Evolutionary conservation across 2,113 vertebrate species (phyloP).

Genomic region (Hoplias malabaricus): DNA sequence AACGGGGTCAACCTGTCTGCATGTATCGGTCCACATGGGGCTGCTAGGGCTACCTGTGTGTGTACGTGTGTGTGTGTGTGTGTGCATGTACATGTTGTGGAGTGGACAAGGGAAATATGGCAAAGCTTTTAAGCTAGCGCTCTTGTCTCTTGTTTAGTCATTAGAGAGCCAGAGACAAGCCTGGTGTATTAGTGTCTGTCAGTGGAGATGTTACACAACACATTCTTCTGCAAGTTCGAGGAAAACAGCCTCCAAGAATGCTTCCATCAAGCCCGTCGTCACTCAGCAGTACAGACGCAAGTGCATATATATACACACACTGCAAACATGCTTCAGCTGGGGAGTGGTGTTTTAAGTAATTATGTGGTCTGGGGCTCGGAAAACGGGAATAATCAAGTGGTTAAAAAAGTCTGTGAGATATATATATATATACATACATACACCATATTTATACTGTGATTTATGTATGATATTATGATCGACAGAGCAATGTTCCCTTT

Average conservation of each 20-base stretch:
- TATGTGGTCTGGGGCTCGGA: not conserved
- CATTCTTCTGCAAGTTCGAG: conserved; percentile 62
- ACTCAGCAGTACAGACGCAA: conserved; percentile 24
- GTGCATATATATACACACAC: not conserved
- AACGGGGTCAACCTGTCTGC: conserved; percentile 39
- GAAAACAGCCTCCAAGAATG: conserved; percentile 51
- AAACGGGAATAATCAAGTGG: too few relatives aligned
- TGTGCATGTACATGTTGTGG: conserved; percentile 34
- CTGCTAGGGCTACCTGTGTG: not conserved
- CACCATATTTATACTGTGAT: not conserved
- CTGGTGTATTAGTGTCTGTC: conserved; percentile 52
- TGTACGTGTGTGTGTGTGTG: conserved; percentile 55
- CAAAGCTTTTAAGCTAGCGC: conserved; percentile 66
- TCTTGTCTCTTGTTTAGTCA: conserved; percentile 74
- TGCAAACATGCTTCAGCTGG: not conserved
- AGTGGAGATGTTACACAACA: conserved; percentile 66
- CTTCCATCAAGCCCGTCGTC: conserved; percentile 27
- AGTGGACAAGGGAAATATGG: conserved; percentile 59
- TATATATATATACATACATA: not conserved
- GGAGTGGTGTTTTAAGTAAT: not conserved
- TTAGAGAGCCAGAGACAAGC: conserved; percentile 70
- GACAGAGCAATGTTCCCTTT: too few relatives aligned
- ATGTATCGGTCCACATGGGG: not conserved
- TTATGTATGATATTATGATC: too few relatives aligned
- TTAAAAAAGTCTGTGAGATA: too few relatives aligned